Evolutionary conservation across 2,113 vertebrate genomes (phyloP).

Genomic region (Leptosomus discolor): DNA sequence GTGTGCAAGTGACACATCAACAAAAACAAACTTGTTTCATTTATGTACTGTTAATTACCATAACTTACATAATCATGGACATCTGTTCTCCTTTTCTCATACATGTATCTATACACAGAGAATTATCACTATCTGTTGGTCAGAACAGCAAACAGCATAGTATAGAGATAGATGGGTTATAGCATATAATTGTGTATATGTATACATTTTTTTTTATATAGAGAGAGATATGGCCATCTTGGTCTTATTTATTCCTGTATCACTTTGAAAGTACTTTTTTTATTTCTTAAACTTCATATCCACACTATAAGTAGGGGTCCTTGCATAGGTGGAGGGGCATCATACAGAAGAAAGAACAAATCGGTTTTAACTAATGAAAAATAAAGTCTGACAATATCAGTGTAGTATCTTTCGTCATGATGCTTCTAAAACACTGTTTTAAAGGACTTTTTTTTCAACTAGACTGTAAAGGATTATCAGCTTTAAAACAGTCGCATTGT

Average conservation of each 20-base stretch:
- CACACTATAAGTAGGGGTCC: neutral
- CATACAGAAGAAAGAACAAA: neutral
- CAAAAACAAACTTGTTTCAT: constrained; percentile 83
- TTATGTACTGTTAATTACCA: constrained; percentile 82
- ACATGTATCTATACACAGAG: neutral
- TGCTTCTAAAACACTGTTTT: neutral
- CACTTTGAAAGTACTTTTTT: neutral
- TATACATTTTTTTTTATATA: neutral
- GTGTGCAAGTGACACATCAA: constrained; percentile 88
- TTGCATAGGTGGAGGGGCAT: neutral
- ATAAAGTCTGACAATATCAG: neutral
- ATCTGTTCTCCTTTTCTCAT: constrained; percentile 77
- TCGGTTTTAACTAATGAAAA: neutral
- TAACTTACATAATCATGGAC: constrained; percentile 80
- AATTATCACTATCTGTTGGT: constrained; percentile 7
- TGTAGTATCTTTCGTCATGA: neutral
- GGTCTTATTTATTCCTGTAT: neutral
- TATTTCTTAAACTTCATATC: neutral
- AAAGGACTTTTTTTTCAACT: neutral
- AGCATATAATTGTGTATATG: neutral
- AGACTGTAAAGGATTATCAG: neutral
- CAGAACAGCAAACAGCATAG: neutral
- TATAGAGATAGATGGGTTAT: neutral
- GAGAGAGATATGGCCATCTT: neutral
- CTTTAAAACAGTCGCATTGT: neutral